phyloP scores from a whole-genome alignment of 2,888 invertebrate species.

The Pecten maximus region DNA sequence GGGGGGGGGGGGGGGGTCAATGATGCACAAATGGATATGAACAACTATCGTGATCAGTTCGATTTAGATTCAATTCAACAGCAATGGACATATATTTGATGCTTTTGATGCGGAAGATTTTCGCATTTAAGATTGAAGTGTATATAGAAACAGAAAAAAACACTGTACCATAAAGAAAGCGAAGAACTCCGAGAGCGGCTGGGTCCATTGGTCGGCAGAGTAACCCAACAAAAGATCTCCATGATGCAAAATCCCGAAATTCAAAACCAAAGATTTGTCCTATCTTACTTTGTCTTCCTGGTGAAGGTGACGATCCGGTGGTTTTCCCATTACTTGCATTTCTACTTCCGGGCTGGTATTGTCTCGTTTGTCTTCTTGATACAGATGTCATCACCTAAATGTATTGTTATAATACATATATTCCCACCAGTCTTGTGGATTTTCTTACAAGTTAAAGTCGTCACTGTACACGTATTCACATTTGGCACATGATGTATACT shows the following conservation, averaged over 20 bases:
- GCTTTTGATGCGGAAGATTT: too few species aligned
- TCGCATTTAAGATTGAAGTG: too few species aligned
- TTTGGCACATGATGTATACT: not conserved
- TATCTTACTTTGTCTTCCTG: not conserved
- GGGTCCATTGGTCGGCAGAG: not conserved
- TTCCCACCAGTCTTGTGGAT: not conserved
- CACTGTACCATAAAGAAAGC: not conserved
- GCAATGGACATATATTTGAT: too few species aligned
- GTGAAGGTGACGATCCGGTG: not conserved
- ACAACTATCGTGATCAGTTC: too few species aligned
- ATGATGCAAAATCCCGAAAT: not conserved
- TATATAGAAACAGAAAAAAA: too few species aligned
- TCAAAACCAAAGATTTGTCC: not conserved
- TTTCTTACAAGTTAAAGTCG: not conserved
- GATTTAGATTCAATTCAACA: too few species aligned
- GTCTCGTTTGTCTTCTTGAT: not conserved
- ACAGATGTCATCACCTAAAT: not conserved
- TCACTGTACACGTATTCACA: not conserved
- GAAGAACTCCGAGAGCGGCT: not conserved
- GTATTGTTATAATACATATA: not conserved
- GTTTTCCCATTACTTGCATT: not conserved
- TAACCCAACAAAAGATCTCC: not conserved
- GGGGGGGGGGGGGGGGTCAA: too few species aligned
- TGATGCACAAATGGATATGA: too few species aligned
- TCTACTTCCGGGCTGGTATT: not conserved